phyloP scores from a whole-genome alignment of 2,797 vertebrate genomes.

The Kryptolebias ocellatus region DNA sequence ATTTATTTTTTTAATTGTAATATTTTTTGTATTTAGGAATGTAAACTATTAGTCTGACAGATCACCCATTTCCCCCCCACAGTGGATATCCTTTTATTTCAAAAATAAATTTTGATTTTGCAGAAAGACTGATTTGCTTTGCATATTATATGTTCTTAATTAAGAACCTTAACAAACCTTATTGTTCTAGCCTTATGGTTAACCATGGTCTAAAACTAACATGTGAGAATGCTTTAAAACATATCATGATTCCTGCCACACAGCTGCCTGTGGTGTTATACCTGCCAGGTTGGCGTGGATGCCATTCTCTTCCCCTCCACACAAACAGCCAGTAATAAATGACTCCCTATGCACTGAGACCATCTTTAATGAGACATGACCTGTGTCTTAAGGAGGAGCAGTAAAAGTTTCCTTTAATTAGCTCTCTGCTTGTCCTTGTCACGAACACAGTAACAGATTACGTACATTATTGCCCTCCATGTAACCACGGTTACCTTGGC shows the following conservation, averaged over 20 bases:
- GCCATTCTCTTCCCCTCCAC: slow-evolving; percentile 1
- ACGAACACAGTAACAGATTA: slow-evolving; percentile 77
- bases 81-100: slow-evolving; percentile 75
- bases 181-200: too few species aligned
- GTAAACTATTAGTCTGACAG: slow-evolving; percentile 71
- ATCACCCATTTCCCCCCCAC: slow-evolving; percentile 54
- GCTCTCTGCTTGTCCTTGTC: slow-evolving; percentile 75
- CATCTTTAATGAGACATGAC: slow-evolving; percentile 79
- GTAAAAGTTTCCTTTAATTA: slow-evolving; percentile 83
- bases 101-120: slow-evolving; percentile 78
- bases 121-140: slow-evolving; percentile 14
- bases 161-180: neutral
- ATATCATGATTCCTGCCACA: too few species aligned
- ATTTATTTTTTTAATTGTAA: slow-evolving; percentile 61
- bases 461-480: slow-evolving; percentile 74
- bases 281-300: slow-evolving; percentile 12
- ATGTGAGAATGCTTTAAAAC: too few species aligned
- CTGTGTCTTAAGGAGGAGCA: slow-evolving; percentile 72
- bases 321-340: slow-evolving; percentile 65
- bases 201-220: too few species aligned
- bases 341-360: slow-evolving; percentile 57
- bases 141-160: neutral
- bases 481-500: slow-evolving; percentile 69
- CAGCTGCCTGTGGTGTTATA: slow-evolving; percentile 1
- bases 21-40: slow-evolving; percentile 79